Base-by-base conservation (phyloP, 2,888 invertebrate species). In the Oegoconia quadripuncta region DNA sequence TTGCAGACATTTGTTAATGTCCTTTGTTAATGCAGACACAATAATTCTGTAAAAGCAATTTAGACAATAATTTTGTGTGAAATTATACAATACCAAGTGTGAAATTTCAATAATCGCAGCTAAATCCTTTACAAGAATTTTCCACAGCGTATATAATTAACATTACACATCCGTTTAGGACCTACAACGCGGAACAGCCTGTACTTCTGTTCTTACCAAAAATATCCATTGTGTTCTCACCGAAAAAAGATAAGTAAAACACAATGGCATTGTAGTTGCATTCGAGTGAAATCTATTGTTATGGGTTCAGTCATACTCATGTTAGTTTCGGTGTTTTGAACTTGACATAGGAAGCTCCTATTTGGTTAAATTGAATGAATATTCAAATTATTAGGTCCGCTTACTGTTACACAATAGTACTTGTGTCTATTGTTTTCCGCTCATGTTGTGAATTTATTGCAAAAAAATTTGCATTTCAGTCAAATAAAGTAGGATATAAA, bases 261-360 rank as follows among this genome's bases (percentile, higher is more conserved):
- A 75, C 75, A 78, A 77, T 74, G 52, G 61, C 50, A 52, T 55
- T 55, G 50, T 48, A 48, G 51, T 51, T 48, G 47, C 44, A 58
- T 56, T 59, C 48, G 46, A 50, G 48, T 47, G 49, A 52, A 56
- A 54, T 50, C 65, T 58, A 68, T 72, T 72, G 69, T 65, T 55
- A 42, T 41, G 37, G 40, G 43, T 52, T n/a, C n/a, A n/a, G 47
- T 43, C 46, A 41, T 48, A 50, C 15, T 33, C 27, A 39, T 36
- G 31, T 44, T 51, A 50, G 52, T 55, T 54, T 52, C 48, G 54
- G 52, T 40, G 30, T 40, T 51, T 64, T 57, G 70, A 76, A 74
- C 73, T 75, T 76, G 72, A 75, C 63, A 69, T 55, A 55, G 48
- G 57, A 58, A 45, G 28, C 37, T 36, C 20, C 22, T 35, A 29